Percentiles rank a stretch among this genome's conserved stretches.
Conservation (phyloP, 2,113 vertebrate genomes). For the Sciurus niger region DNA sequence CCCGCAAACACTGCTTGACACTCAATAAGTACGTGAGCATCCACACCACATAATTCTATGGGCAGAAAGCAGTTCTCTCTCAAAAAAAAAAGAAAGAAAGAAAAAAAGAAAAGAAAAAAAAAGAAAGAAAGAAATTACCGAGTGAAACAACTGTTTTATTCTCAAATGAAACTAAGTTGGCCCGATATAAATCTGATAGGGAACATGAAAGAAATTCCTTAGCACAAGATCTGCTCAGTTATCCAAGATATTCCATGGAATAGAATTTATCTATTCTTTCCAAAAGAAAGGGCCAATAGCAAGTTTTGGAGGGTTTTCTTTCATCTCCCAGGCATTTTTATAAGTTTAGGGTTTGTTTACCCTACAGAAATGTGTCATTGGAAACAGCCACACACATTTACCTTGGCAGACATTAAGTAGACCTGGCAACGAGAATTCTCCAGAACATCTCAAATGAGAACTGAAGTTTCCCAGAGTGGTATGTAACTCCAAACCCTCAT, state of each 20-base stretch:
- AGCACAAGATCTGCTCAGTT: neutral
- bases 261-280: neutral
- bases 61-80: neutral
- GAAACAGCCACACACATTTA: neutral
- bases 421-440: neutral
- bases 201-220: neutral
- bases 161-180: neutral
- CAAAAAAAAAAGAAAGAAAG: too few relatives aligned
- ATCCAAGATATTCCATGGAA: neutral
- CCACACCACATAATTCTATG: neutral
- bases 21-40: neutral
- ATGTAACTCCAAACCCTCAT: neutral
- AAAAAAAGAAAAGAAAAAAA: neutral
- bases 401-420: neutral
- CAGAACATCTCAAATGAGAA: neutral
- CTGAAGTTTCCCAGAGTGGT: neutral
- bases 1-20: neutral
- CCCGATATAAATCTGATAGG: neutral
- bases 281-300: neutral
- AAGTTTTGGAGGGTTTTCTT: neutral
- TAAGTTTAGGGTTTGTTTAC: neutral
- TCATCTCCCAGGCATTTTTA: neutral
- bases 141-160: neutral
- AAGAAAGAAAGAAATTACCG: neutral
- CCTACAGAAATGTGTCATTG: neutral